Base-by-base conservation (phyloP, 2,797 vertebrate species). In the Phataginus tetradactyla region DNA sequence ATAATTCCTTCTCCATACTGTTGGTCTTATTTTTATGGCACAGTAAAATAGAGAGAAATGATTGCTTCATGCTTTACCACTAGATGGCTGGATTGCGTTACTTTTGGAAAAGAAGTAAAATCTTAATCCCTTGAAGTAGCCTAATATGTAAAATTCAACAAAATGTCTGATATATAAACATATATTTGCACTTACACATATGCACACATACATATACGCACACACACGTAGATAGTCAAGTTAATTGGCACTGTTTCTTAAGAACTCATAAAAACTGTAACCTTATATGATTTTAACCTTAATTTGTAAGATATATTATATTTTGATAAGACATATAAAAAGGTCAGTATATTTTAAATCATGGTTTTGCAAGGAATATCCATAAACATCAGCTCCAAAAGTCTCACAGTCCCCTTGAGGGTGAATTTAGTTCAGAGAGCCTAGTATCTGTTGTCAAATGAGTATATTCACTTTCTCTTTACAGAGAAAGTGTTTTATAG, bases 81-180 rank as follows among this genome's bases (percentile, higher is more conserved):
- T 91, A 97, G 91, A 61, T 94, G 89, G 95, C 95, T 96, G 83
- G 97, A 81, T 69, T 91, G 45, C 91, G 87, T 78, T 69, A 34
- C 71, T 71, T 94, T 85, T 96, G 72, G 85, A 64, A 96, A 94
- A 94, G 49, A 92, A 91, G 27, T 86, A 68, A 86, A 79, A 66
- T 79, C 53, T 63, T 91, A 86, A 75, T 81, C 23, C 37, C 27
- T 89, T 72, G n/a, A 96, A 85, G 55, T 86, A 85, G 21, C 9
- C 32, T 75, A 51, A 29, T 88, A 23, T 37, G 5, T 78, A 81
- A 64, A 8, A 90, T 80, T 84, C 77, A 86, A 69, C 14, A 63
- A 45, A 77, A 63, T 74, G 5, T 53, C 27, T 63, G 32, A 37
- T 39, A 55, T 63, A 27, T 83, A 78, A 72, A 66, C 77, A 64